Evolutionary conservation across 1,140 invertebrate genomes (phyloP), one percentile per base, ranked within the genome.

Genomic region (Dreissena rostriformis): DNA sequence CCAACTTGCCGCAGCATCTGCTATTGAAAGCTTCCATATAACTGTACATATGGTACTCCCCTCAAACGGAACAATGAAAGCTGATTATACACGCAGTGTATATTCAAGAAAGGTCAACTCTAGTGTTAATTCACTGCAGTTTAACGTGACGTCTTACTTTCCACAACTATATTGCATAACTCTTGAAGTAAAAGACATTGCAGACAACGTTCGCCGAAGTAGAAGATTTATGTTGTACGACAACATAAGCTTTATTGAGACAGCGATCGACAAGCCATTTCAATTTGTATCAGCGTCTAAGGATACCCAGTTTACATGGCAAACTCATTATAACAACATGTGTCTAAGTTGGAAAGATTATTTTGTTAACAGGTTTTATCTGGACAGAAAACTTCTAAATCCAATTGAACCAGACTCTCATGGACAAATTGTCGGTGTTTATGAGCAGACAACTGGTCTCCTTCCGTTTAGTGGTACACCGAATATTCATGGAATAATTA

Each of bases 401-500:
- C 78, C 82, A 5, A 79, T 87, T 49, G 52, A 79, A 53, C 67
- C 74, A 0, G 74, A 77, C 19, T 63, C 61, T 4, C 57, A 84
- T 26, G 24, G 66, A 0, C 67, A 74, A 15, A 55, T 89, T 39
- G 22, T 8, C 0, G 74, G 84, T 1, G 57, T 79, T 10, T 89
- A 89, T 63, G 88, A 90, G 68, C 86, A 89, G 24, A 80, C 22
- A 14, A 52, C 51, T 29, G 88, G 88, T 10, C 11, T 57, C 12
- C 51, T 89, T 14, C 81, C 86, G n/a, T 63, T 86, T 24, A 26
- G n/a, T 26, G 89, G 89, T 19, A 88, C 89, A 15, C n/a, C 24
- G 28, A 90, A 90, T 77, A 65, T 88, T 17, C 1, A 87, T 24
- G 89, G 89, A 0, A 85, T 90, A 22, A 77, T 75, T 7, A 22